Conservation (phyloP, 2,888 invertebrate genomes). For the Lasioglossum malachurum region DNA sequence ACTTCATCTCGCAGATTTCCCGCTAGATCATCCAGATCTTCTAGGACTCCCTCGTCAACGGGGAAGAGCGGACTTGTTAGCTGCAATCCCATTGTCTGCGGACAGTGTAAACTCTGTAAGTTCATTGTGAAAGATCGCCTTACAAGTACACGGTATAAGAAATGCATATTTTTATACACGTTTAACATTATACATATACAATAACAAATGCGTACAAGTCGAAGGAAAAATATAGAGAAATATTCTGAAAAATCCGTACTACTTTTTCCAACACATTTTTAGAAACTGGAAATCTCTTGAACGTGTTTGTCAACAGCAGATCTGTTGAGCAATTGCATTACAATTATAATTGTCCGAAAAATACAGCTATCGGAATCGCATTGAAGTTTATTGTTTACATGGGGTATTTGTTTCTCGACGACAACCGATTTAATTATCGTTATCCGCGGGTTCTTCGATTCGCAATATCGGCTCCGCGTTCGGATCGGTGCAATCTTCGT, state of each 20-base stretch:
- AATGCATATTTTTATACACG: too few relatives aligned
- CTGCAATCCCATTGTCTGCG: not conserved
- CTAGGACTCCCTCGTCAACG: not conserved
- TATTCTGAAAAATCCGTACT: not conserved
- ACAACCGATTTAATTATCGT: conserved; percentile 55
- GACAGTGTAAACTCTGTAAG: not conserved
- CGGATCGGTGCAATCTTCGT: conserved; percentile 35
- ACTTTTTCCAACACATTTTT: not conserved
- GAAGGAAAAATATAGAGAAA: not conserved
- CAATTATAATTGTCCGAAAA: not conserved
- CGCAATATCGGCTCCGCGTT: conserved; percentile 19
- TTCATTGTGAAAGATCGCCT: not conserved
- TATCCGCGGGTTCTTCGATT: conserved; percentile 41
- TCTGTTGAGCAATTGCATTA: not conserved
- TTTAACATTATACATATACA: not conserved
- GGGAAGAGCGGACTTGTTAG: not conserved
- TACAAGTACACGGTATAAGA: not conserved
- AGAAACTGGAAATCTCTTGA: not conserved
- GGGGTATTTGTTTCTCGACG: not conserved
- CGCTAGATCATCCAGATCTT: not conserved
- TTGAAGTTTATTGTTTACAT: not conserved
- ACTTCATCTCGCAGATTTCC: not conserved
- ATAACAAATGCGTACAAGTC: not conserved
- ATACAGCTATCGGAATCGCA: not conserved
- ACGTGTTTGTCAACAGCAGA: not conserved